A percentile compares a stretch with the other conserved stretches of the same genome.
Conservation (phyloP, 2,797 vertebrate genomes). For the Chrysocyon brachyurus region DNA sequence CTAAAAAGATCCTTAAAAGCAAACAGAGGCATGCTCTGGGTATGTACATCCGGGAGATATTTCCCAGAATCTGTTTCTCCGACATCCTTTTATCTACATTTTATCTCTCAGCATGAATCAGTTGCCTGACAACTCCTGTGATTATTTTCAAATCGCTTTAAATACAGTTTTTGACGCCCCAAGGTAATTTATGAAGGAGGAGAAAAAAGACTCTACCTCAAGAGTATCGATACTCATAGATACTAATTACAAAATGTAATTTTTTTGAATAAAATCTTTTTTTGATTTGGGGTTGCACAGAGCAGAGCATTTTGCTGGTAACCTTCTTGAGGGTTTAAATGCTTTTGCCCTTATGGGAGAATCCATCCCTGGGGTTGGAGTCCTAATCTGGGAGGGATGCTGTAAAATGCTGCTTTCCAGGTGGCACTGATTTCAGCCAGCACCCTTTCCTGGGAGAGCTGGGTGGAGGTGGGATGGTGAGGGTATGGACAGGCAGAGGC, state of each 20-base stretch:
- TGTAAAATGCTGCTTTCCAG: slow-evolving; percentile 23
- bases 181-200: not conserved
- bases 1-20: slow-evolving; percentile 35
- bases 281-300: not conserved
- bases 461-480: not conserved
- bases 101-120: not conserved
- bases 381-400: not conserved
- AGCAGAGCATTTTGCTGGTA: not conserved
- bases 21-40: not conserved
- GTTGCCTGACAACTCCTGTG: not conserved
- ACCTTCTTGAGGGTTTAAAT: not conserved
- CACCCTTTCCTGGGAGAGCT: not conserved
- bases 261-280: slow-evolving; percentile 27
- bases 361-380: not conserved
- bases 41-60: not conserved
- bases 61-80: slow-evolving; percentile 16
- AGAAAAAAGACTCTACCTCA: not conserved
- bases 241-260: slow-evolving; percentile 36
- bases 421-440: not conserved
- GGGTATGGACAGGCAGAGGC: not conserved
- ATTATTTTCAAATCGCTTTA: slow-evolving; percentile 55
- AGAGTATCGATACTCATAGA: not conserved
- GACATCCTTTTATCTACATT: not conserved
- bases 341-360: not conserved
- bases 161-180: not conserved